Conservation (phyloP, 1,140 invertebrate species). For the Drosophila sturtevanti region DNA sequence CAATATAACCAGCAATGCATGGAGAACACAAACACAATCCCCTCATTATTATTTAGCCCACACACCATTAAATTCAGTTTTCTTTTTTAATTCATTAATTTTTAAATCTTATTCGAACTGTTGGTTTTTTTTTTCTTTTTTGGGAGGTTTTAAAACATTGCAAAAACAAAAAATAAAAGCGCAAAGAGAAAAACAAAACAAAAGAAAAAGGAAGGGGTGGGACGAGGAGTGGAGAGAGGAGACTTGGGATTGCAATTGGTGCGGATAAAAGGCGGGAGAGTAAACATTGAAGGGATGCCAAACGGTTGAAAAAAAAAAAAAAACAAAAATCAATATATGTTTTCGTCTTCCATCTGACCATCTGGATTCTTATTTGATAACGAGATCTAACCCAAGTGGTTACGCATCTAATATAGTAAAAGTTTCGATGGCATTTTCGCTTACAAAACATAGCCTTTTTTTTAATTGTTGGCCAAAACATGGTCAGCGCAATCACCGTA, state of each 20-base stretch:
- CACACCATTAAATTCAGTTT: conserved; percentile 67
- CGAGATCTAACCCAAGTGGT: no score
- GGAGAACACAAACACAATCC: conserved; percentile 82
- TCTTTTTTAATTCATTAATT: conserved; percentile 15
- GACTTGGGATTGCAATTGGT: background rate
- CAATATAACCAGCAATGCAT: conserved; percentile 77
- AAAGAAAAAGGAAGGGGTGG: background rate
- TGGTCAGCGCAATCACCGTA: no score
- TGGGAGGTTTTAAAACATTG: background rate
- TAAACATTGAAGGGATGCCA: conserved; percentile 2
- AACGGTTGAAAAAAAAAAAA: background rate
- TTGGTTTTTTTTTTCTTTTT: conserved; percentile 24
- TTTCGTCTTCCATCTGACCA: background rate
- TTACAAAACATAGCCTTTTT: no score
- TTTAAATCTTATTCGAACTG: conserved; percentile 37
- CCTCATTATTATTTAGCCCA: conserved; percentile 83
- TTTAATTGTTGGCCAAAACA: no score
- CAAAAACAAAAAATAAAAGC: background rate
- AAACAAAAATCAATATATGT: background rate
- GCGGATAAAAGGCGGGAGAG: background rate
- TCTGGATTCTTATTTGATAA: no score
- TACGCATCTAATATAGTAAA: no score
- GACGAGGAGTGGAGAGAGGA: background rate
- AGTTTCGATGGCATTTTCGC: no score
- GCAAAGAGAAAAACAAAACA: background rate